A percentile compares a stretch with the other conserved stretches of the same genome.
Conservation (phyloP, 2,888 invertebrate genomes). For the Harpalus rufipes region DNA sequence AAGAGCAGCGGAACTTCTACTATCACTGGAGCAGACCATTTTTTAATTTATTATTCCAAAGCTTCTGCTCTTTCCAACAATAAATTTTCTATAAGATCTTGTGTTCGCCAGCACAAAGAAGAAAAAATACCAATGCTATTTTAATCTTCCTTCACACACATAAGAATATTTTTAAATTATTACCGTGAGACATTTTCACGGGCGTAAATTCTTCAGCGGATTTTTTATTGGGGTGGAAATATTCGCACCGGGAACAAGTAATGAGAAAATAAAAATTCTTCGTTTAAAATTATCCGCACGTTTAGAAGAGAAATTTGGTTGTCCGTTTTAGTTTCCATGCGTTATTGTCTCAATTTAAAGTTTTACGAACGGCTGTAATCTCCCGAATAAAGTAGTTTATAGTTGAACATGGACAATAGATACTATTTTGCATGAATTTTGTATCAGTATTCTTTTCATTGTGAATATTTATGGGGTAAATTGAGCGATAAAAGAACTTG, state of each 20-base stretch:
- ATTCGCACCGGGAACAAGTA: conserved; percentile 25
- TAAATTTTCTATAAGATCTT: conserved; percentile 63
- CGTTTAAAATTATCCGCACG: conserved; percentile 20
- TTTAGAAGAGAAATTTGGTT: conserved; percentile 14
- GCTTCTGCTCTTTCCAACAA: conserved; percentile 40
- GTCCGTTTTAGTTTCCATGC: conserved; percentile 19
- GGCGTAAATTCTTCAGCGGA: conserved; percentile 57
- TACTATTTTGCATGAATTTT: conserved; percentile 5
- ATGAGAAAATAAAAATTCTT: conserved; percentile 56
- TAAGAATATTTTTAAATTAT: conserved; percentile 64
- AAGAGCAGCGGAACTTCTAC: conserved; percentile 10
- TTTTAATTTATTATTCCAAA: conserved; percentile 60
- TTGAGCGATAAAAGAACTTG: background rate
- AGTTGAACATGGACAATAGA: background rate
- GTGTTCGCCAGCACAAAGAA: conserved; percentile 43
- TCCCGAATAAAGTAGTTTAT: conserved; percentile 19
- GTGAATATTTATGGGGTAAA: background rate
- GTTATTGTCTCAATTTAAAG: background rate
- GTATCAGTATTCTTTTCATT: background rate
- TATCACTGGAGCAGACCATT: conserved; percentile 35
- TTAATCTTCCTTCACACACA: conserved; percentile 58
- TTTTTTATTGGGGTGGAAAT: conserved; percentile 11
- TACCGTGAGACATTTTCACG: conserved; percentile 38
- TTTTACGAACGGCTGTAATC: conserved; percentile 6
- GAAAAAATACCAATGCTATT: conserved; percentile 59